Base-by-base conservation (phyloP, 2,888 invertebrate species). In the Epinotia nisella region DNA sequence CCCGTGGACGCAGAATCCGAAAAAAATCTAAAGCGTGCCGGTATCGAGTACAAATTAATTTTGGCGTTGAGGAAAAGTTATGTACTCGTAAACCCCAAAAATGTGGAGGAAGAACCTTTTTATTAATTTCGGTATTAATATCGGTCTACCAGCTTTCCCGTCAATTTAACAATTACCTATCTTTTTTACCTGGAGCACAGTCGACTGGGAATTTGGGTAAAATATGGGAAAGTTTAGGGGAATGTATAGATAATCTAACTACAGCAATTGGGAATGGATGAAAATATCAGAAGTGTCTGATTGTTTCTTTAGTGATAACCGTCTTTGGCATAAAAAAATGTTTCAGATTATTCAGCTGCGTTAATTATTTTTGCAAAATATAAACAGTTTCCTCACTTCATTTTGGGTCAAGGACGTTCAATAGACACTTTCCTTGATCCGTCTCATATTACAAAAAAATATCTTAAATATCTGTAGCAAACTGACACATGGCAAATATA, bases 121-220 rank as follows among this genome's bases (percentile, higher is more conserved):
- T 70, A 64, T 70, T 70, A 70, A 70, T 70, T 64, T 70, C 56
- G 45, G 70, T 64, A 51, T 70, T 64, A 70, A 71, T 53, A 66
- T 66, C 71, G 66, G 71, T 24, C 21, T 24, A 53, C 19, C 24
- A 53, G 45, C 53, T 45, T 66, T 66, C 29, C 29, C 71, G 71
- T 60, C 60, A 71, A 71, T 71, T 66, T 55, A 53, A 19, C 71
- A 66, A 66, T 60, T 60, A 66, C 59, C 29, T 60, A 66, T 51
- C 29, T 66, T 66, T 64, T 71, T 65, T 51, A 19, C 58, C 29
- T 41, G 59, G 59, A 71, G 55, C 53, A 55, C 15, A 29, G 17
- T n/a, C 39, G 49, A 19, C 17, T 45, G 41, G 53, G 56, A 35
- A 59, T 64, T 51, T 51, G 29, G 49, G 21, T 51, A 17, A 65